Evolutionary conservation across 1,140 invertebrate genomes (phyloP), one percentile per base, ranked within the genome.

Genomic region (Papilio dardanus): DNA sequence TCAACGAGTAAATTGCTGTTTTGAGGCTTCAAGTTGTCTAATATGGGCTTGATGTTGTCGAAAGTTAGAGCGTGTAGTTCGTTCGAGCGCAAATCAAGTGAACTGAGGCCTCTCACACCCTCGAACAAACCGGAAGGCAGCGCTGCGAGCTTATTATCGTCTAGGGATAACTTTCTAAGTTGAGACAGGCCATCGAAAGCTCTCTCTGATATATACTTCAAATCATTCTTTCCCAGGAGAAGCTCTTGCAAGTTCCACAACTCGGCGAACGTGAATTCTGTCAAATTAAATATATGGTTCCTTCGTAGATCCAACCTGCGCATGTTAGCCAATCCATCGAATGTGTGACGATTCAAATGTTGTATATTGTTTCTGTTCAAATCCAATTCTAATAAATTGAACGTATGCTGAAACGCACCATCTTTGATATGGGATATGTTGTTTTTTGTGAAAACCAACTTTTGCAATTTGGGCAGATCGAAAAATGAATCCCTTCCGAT

Each of bases 261-360:
- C 83, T 97, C 96, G 0, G 95, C 94, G 87, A 98, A 98, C 3
- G 95, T 96, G 54, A 95, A 94, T 33, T 97, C 96, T 1, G 96
- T 96, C 74, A 97, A 94, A 85, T 96, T 96, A 33, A 95, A 95
- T 74, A 97, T 94, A 71, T 94, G 90, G 86, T 97, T 97, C n/a
- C 93, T 92, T 6, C 95, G 94, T 31, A 97, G 88, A 81, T 97
- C 95, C 28, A 97, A 94, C 74, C 94, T 94, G 80, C 93, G 92
- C 54, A 97, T 91, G 81, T 94, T 95, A 16, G 94, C 94, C 82
- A 97, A 89, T 68, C 96, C 96, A 71, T 95, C 93, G 87, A 97
- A 97, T 50, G 95, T 96, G 50, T 96, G 96, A 28, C 94, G 94
- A 6, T 96, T 96, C 76, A 97, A 86, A 24, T 95, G 94, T 65